A percentile compares a stretch with the other conserved stretches of the same genome.
Conservation (phyloP, 1,140 invertebrate species). For the Dendroctonus valens region DNA sequence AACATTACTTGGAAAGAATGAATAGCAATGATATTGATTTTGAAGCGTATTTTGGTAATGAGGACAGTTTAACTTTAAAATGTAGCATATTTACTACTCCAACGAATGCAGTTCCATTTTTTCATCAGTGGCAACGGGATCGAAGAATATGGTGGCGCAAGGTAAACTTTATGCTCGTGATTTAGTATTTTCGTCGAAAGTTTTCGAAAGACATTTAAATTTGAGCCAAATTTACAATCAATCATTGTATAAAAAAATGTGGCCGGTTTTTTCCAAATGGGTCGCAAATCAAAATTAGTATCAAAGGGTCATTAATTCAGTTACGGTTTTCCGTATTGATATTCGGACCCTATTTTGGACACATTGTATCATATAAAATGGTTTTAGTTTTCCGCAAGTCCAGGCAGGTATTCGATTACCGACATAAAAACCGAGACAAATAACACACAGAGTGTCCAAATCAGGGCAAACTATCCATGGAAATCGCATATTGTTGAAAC, state of each 20-base stretch:
- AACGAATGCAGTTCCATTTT: slow-evolving; percentile 56
- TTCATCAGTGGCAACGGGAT: slow-evolving; percentile 69
- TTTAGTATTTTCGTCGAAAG: slow-evolving; percentile 7
- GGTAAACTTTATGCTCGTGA: slow-evolving; percentile 45
- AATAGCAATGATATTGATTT: slow-evolving; percentile 29
- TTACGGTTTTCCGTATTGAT: no score
- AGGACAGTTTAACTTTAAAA: slow-evolving; percentile 39
- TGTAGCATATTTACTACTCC: slow-evolving; percentile 48
- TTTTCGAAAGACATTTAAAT: no score
- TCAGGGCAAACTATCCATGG: slow-evolving; percentile 56
- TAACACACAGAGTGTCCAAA: slow-evolving; percentile 51
- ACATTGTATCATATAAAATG: not conserved
- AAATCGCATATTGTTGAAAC: slow-evolving; percentile 49
- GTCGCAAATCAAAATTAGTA: no score
- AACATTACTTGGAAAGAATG: slow-evolving; percentile 31
- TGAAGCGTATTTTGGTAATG: slow-evolving; percentile 28
- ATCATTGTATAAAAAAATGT: no score
- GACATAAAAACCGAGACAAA: slow-evolving; percentile 53
- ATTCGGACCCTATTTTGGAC: no score
- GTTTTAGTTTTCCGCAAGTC: slow-evolving; percentile 64
- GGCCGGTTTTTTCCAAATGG: no score
- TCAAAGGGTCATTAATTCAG: no score
- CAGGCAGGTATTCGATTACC: slow-evolving; percentile 60
- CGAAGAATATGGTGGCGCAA: slow-evolving; percentile 80
- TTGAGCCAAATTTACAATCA: no score